A percentile compares a stretch with the other conserved stretches of the same genome.
phyloP scores from a whole-genome alignment of 1,140 invertebrate species.

The Drosophila sechellia region DNA sequence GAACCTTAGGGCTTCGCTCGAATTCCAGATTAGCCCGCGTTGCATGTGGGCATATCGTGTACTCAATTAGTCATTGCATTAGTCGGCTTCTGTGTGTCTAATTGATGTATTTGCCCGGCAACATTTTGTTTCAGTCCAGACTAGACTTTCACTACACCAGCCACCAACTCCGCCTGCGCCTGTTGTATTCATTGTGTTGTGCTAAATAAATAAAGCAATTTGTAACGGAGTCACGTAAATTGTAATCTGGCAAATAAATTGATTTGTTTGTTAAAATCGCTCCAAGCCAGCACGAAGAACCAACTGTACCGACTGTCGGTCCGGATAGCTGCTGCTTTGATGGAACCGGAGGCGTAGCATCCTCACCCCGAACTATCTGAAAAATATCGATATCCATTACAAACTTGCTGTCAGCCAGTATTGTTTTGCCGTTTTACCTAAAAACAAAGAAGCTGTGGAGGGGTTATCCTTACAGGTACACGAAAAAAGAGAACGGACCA shows the following conservation, averaged over 20 bases:
- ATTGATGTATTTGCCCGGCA: slow-evolving; percentile 53
- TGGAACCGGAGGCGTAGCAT: slow-evolving; percentile 19
- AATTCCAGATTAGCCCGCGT: slow-evolving; percentile 5
- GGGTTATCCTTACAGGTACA: not conserved
- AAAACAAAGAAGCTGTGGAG: slow-evolving; percentile 10
- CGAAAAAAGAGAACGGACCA: not conserved
- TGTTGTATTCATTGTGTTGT: slow-evolving; percentile 33
- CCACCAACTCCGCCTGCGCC: not conserved
- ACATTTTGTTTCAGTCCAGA: slow-evolving; percentile 42
- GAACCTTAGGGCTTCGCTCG: not conserved
- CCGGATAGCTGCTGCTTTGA: slow-evolving; percentile 11
- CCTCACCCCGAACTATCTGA: slow-evolving; percentile 17
- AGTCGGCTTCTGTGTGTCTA: slow-evolving; percentile 46
- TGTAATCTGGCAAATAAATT: slow-evolving; percentile 78
- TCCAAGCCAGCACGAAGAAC: slow-evolving; percentile 41
- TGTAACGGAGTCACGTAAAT: slow-evolving; percentile 73
- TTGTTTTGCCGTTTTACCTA: slow-evolving; percentile 11
- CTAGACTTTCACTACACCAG: not conserved
- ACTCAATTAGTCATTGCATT: slow-evolving; percentile 64
- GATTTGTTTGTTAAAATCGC: slow-evolving; percentile 70
- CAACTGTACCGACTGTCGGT: slow-evolving; percentile 34
- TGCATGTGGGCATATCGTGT: slow-evolving; percentile 50
- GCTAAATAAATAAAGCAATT: slow-evolving; percentile 75
- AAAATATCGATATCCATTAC: slow-evolving; percentile 49
- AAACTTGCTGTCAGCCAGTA: slow-evolving; percentile 1